Evolutionary conservation across 2,113 vertebrate species (phyloP), one percentile per base, ranked within the genome.

Genomic region (Verasper variegatus): DNA sequence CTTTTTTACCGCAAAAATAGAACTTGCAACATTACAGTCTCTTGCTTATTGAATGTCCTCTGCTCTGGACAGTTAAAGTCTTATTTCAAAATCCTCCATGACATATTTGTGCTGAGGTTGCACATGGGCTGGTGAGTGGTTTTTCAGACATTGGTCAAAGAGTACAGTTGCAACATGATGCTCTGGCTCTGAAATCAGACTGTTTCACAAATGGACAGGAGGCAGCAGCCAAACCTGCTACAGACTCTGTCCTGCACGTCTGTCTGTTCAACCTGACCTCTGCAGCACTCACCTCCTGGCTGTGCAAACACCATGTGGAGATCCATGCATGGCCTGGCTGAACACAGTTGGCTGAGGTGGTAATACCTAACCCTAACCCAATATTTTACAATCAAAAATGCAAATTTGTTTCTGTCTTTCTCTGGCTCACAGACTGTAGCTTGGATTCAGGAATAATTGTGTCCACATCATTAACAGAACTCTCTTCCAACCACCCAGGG

Each of bases 151-250:
- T 6, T 9, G 74, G 76, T 65, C 74, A 84, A 81, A 85, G 76
- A 73, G 3, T 63, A 72, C 59, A 71, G 71, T 91, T 92, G 87
- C 89, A 88, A 87, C 83, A 92, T 40, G 37, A 68, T 6, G 42
- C 24, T 62, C 71, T 89, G 88, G 84, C 85, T 78, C 27, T 15
- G 51, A 71, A 88, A 72, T 47, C 60, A 85, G 78, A 85, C 86
- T 13, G 51, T 86, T 90, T 90, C 86, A 81, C 35, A 90, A 82
- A 77, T 24, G 17, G 54, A 35, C 57, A 51, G 67, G 6, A 0
- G 42, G 13, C 40, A 54, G 45, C 67, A 17, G 62, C 51, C 52
- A 63, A 79, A 64, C 68, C 9, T 15, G 42, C 5, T 20, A 40
- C 49, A 51, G 42, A 51, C 51, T 54, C 51, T 54, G 51, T 11